Percentiles rank a stretch among this genome's conserved stretches.
Conservation (phyloP, 2,888 invertebrate species). For the Oscheius sp. region DNA sequence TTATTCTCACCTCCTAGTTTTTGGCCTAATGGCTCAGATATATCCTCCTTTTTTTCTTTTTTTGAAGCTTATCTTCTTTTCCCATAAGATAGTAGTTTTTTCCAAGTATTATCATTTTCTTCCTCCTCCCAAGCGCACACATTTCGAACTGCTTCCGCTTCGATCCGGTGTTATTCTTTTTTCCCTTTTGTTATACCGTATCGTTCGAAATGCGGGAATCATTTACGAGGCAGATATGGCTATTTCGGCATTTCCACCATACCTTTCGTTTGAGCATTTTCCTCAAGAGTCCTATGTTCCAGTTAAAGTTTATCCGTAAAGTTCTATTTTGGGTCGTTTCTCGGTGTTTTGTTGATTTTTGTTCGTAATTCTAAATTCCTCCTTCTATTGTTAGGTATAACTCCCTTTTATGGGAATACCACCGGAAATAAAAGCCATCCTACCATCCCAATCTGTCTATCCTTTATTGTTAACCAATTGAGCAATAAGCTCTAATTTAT, state of each 20-base stretch:
- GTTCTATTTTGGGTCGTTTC: background rate
- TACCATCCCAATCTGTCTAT: background rate
- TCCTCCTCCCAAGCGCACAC: constrained; percentile 6
- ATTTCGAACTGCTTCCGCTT: constrained; percentile 2
- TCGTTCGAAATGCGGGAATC: constrained; percentile 24
- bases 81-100: background rate
- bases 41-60: background rate
- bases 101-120: constrained; percentile 19
- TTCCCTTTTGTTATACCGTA: constrained; percentile 24
- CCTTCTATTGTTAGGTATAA: background rate
- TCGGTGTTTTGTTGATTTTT: constrained; percentile 7
- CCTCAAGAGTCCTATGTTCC: background rate
- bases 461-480: background rate
- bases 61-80: background rate
- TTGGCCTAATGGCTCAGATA: background rate
- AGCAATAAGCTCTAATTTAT: constrained; percentile 4
- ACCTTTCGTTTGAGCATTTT: background rate
- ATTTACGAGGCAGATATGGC: constrained; percentile 6
- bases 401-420: background rate
- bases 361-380: background rate
- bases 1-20: background rate
- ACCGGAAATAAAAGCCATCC: background rate
- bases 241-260: constrained; percentile 12
- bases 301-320: background rate
- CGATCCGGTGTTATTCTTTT: constrained; percentile 12